Conservation (phyloP, 1,140 invertebrate genomes). For the Odontomachus brunneus region DNA sequence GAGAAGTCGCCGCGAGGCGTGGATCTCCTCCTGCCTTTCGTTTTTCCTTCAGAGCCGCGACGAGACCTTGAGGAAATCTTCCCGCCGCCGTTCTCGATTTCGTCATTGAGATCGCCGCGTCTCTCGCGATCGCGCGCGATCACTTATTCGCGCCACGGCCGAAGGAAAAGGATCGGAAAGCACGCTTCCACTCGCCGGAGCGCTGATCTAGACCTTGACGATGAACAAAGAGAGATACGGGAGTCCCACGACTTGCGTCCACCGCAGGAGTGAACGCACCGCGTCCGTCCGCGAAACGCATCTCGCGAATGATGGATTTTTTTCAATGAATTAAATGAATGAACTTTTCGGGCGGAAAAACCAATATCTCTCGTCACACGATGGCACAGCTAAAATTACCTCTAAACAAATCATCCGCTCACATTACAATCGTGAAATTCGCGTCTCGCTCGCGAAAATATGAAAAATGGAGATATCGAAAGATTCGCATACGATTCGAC, state of each 20-base stretch:
- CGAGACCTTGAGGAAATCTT: conserved; percentile 83
- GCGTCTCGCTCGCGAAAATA: too few relatives aligned
- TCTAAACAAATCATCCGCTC: too few relatives aligned
- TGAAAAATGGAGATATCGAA: too few relatives aligned
- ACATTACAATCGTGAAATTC: conserved; percentile 14
- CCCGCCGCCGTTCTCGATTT: conserved; percentile 82
- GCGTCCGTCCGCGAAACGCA: too few relatives aligned
- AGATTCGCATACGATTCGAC: too few relatives aligned
- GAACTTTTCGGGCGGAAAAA: background rate
- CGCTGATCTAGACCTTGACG: conserved; percentile 56
- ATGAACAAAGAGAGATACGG: conserved; percentile 35
- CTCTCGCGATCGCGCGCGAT: conserved; percentile 33
- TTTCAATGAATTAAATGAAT: too few relatives aligned
- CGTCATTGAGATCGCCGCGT: conserved; percentile 75
- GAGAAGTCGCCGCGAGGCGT: conserved; percentile 4
- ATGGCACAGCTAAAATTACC: too few relatives aligned
- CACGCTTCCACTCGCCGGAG: conserved; percentile 21
- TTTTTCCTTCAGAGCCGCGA: conserved; percentile 81
- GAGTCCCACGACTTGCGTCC: too few relatives aligned
- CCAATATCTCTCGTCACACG: too few relatives aligned
- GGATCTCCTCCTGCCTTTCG: conserved; percentile 79
- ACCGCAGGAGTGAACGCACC: too few relatives aligned
- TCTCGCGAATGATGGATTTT: too few relatives aligned
- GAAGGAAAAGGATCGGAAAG: conserved; percentile 48
- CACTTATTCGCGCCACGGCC: conserved; percentile 5